Conservation (phyloP, 2,797 vertebrate genomes). For the Danio jaintianensis region DNA sequence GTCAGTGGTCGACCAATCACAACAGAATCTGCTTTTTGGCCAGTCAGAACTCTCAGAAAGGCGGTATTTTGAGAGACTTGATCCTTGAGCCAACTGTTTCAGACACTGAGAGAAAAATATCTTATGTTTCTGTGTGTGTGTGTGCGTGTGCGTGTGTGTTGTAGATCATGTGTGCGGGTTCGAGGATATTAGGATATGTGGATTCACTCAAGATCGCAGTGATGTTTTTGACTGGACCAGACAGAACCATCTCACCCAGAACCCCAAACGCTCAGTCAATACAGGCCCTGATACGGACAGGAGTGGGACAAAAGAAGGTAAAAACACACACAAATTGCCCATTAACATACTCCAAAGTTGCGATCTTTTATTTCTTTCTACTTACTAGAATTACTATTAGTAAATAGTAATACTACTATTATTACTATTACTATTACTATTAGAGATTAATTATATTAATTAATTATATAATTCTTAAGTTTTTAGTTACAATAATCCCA, state of each 20-base stretch:
- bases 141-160: not conserved
- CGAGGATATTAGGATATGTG: conserved; percentile 92
- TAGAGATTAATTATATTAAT: too few species aligned
- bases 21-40: too few species aligned
- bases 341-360: not conserved
- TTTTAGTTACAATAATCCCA: too few species aligned
- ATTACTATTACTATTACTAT: too few species aligned
- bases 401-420: too few species aligned
- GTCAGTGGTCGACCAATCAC: too few species aligned
- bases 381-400: too few species aligned
- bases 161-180: conserved; percentile 89
- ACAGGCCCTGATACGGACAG: conserved; percentile 92
- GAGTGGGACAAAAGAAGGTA: conserved; percentile 91
- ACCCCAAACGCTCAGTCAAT: conserved; percentile 92
- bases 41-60: too few species aligned
- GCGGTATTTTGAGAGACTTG: too few species aligned
- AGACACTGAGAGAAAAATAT: too few species aligned
- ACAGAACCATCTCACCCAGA: conserved; percentile 92
- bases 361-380: not conserved
- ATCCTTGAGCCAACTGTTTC: too few species aligned
- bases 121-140: conserved; percentile 7
- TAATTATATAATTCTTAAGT: too few species aligned
- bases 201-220: conserved; percentile 91
- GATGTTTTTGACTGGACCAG: conserved; percentile 96
- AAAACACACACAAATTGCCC: not conserved